Evolutionary conservation across 2,888 invertebrate genomes (phyloP), one percentile per base, ranked within the genome.

Genomic region (Parelbella ahira): DNA sequence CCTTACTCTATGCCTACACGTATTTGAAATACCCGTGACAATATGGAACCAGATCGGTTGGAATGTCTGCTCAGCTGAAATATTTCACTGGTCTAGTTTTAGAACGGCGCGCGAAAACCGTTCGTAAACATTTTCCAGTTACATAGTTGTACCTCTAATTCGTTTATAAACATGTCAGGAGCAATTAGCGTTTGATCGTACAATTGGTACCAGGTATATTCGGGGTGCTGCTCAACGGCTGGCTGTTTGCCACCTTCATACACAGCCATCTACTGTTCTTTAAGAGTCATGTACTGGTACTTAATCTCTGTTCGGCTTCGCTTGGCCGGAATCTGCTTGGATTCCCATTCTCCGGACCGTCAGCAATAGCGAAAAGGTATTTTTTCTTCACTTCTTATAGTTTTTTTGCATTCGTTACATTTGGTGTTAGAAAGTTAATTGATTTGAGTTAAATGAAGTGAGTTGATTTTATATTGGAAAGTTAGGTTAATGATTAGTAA

Each of bases 241-340:
- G 89, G 89, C 80, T 90, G 46, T 86, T 86, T 62, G 76, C 76
- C 62, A 87, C 89, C 13, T 89, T 89, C 68, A 68, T 89, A 53
- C 83, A 88, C 68, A 89, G 88, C 66, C 87, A 88, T 66, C 82
- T 88, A 44, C 72, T 89, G 42, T 75, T 80, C 50, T 84, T 82
- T 58, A 86, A 78, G 64, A 88, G 87, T 65, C 89, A 89, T 60
- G 70, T 89, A 51, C 60, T 89, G 58, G 79, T 89, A 54, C 76
- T 89, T 51, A 89, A 89, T 64, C 69, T 89, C 46, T 88, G 89
- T 57, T 75, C 88, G 21, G 86, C 88, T 4, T 88, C 89, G 46
- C 72, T 89, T 41, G 88, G 87, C 39, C 76, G 89, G 60, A 81
- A 86, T 60, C 65, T 89, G 24, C 68, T 89, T 9, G 88, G 89